Percentiles rank a stretch among this genome's conserved stretches.
phyloP scores from a whole-genome alignment of 1,140 invertebrate genomes.

The Orchesella cincta region DNA sequence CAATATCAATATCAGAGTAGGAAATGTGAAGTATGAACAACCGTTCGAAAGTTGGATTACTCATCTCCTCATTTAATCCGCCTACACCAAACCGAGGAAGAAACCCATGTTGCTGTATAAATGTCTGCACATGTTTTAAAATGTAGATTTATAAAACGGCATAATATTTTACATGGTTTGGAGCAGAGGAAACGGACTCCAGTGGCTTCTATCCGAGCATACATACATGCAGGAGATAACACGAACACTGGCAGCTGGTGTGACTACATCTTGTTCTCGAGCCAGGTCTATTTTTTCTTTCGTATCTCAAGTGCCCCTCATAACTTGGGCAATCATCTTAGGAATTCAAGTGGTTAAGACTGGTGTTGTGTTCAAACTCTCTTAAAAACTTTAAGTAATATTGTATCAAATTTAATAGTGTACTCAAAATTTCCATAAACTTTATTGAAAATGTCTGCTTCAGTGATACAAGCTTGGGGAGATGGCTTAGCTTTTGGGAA shows the following conservation, averaged over 20 bases:
- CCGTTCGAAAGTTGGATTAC: constrained; percentile 12
- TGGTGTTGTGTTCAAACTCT: not conserved
- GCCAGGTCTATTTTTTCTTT: constrained; percentile 26
- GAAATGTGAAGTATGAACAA: not conserved
- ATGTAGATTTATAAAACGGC: too few species aligned
- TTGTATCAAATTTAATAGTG: not conserved
- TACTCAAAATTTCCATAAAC: not conserved
- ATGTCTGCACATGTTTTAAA: too few species aligned
- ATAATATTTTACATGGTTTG: too few species aligned
- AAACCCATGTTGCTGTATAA: too few species aligned
- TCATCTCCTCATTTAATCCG: constrained; percentile 28
- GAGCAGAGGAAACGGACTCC: constrained; percentile 9
- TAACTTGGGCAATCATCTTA: not conserved
- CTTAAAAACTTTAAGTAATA: not conserved
- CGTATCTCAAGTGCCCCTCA: not conserved
- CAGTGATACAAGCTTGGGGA: constrained; percentile 45
- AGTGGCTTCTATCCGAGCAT: constrained; percentile 10
- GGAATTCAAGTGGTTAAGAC: constrained; percentile 1
- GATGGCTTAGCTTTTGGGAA: constrained; percentile 42
- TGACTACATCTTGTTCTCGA: constrained; percentile 21
- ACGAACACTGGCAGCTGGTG: constrained; percentile 19
- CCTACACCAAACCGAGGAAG: constrained; percentile 13
- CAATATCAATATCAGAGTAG: too few species aligned
- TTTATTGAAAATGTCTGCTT: constrained; percentile 37
- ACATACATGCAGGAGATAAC: not conserved